A percentile compares a stretch with the other conserved stretches of the same genome.
Conservation (phyloP, 2,113 vertebrate genomes). For the Campylomormyrus numenius region DNA sequence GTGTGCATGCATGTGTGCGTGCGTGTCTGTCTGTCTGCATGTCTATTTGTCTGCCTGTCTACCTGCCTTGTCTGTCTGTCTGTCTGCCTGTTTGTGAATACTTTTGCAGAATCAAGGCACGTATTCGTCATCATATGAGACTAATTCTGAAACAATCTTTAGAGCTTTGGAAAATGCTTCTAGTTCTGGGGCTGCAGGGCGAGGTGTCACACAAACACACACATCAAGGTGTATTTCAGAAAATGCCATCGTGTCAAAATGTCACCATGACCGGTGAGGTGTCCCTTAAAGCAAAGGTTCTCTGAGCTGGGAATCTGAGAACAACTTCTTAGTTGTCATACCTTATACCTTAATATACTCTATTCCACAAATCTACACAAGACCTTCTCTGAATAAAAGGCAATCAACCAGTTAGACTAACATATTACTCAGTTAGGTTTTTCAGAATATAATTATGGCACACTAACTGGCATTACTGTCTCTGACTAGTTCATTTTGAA, state of each 20-base stretch:
- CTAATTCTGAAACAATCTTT: not conserved
- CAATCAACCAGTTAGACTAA: not conserved
- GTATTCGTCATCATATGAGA: too few relatives aligned
- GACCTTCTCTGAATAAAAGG: not conserved
- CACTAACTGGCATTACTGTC: not conserved
- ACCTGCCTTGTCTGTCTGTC: too few relatives aligned
- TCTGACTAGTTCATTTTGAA: not conserved
- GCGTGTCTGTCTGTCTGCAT: too few relatives aligned
- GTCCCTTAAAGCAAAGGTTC: not conserved
- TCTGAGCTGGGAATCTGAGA: not conserved
- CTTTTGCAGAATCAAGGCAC: too few relatives aligned
- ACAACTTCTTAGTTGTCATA: not conserved
- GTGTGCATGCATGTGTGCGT: too few relatives aligned
- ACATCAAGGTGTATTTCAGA: not conserved
- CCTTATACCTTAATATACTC: not conserved
- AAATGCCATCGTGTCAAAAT: not conserved
- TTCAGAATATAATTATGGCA: not conserved
- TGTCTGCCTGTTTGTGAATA: too few relatives aligned
- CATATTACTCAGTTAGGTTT: not conserved
- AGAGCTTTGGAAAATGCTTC: not conserved
- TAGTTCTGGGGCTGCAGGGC: not conserved
- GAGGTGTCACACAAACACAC: not conserved
- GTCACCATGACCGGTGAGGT: not conserved
- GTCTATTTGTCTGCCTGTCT: too few relatives aligned
- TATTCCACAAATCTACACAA: not conserved